Evolutionary conservation across 2,113 vertebrate genomes (phyloP).

Genomic region (Brienomyrus longianalis): DNA sequence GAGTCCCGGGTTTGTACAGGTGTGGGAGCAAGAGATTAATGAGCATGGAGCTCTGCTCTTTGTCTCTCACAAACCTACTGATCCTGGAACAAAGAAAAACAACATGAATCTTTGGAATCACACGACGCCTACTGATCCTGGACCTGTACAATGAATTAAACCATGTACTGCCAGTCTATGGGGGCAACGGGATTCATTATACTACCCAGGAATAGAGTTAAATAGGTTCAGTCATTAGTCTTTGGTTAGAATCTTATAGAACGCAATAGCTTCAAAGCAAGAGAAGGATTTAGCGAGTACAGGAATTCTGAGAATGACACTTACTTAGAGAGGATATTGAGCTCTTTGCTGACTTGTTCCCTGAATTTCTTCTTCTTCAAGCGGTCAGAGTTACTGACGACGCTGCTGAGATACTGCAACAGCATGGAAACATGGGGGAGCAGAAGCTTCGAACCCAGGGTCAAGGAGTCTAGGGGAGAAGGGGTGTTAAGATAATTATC

Average conservation of each 20-base stretch:
- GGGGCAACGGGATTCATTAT: too few species aligned
- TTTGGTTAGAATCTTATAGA: background rate
- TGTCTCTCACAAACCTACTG: slow-evolving; percentile 85
- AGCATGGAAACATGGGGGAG: slow-evolving; percentile 80
- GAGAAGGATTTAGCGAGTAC: background rate
- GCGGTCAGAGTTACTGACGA: slow-evolving; percentile 70
- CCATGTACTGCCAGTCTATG: background rate
- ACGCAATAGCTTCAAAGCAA: background rate
- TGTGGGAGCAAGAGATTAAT: slow-evolving; percentile 81
- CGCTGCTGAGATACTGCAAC: slow-evolving; percentile 76
- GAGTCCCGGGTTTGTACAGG: slow-evolving; percentile 67
- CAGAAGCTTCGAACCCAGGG: slow-evolving; percentile 71
- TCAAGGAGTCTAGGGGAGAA: slow-evolving; percentile 59
- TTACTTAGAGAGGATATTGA: slow-evolving; percentile 94
- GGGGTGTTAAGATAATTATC: background rate
- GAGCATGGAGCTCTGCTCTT: slow-evolving; percentile 80
- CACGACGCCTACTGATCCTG: background rate
- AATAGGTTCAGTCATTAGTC: background rate
- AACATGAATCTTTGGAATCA: slow-evolving; percentile 21
- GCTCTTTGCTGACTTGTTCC: slow-evolving; percentile 81
- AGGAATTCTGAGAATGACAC: slow-evolving; percentile 32
- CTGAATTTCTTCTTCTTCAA: slow-evolving; percentile 82
- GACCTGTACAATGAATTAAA: background rate
- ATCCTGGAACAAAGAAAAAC: slow-evolving; percentile 56
- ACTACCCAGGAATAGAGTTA: background rate